Conservation (phyloP, 2,888 invertebrate species). For the Criorhina ranunculi region DNA sequence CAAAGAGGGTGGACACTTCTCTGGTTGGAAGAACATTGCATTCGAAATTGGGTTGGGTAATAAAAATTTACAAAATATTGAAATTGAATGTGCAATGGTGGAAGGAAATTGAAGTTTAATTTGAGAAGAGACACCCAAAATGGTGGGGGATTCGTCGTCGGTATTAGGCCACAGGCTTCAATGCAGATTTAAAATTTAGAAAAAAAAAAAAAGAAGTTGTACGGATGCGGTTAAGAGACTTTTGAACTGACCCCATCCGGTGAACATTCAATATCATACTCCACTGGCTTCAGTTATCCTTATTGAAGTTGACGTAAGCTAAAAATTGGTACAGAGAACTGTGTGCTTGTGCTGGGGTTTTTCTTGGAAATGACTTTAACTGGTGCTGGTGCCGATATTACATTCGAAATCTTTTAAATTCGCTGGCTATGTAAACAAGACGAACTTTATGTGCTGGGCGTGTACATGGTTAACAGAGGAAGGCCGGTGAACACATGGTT, state of each 20-base stretch:
- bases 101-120: constrained; percentile 68
- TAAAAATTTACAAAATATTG: constrained; percentile 73
- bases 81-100: constrained; percentile 72
- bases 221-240: background rate
- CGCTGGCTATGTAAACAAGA: too few relatives aligned
- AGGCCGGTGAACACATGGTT: too few relatives aligned
- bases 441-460: too few relatives aligned
- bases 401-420: too few relatives aligned
- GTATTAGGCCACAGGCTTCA: background rate
- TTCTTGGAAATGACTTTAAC: too few relatives aligned
- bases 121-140: constrained; percentile 10
- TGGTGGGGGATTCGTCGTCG: background rate
- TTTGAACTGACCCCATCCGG: background rate
- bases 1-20: constrained; percentile 13
- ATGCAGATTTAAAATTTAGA: constrained; percentile 35
- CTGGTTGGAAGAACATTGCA: constrained; percentile 55
- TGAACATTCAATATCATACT: constrained; percentile 11
- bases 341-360: too few relatives aligned
- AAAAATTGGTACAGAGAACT: constrained; percentile 12
- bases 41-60: constrained; percentile 64
- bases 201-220: background rate
- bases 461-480: too few relatives aligned
- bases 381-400: too few relatives aligned
- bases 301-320: constrained; percentile 11
- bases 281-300: constrained; percentile 21